Percentiles rank a stretch among this genome's conserved stretches.
Evolutionary conservation across 2,888 invertebrate species (phyloP).

Genomic region (Aelia acuminata): DNA sequence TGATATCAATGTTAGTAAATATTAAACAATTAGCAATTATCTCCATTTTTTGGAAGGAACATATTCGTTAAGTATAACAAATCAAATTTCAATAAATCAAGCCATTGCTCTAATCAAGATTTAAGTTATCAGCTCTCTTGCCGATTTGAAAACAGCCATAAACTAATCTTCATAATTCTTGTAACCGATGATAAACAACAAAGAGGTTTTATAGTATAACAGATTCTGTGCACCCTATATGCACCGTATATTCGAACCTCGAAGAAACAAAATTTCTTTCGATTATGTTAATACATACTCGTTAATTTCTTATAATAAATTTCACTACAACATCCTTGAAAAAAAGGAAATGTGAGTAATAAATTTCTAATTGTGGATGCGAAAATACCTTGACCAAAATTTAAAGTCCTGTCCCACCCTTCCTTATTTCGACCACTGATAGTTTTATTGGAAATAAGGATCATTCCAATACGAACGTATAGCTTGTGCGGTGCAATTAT

Average conservation of each 20-base stretch:
- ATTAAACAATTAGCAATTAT: not conserved
- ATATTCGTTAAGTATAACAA: not conserved
- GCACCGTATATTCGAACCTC: not conserved
- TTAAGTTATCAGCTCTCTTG: not conserved
- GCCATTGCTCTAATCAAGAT: not conserved
- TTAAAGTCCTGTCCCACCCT: no score
- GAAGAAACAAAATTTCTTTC: no score
- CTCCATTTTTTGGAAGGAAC: not conserved
- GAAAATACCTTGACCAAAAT: no score
- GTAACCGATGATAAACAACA: not conserved
- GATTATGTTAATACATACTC: no score
- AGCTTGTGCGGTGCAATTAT: no score
- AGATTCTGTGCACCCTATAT: not conserved
- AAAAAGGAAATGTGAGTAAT: no score
- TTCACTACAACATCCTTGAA: no score
- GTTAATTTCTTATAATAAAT: no score
- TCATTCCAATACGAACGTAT: no score
- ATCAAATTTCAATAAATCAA: not conserved
- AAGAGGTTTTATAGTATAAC: not conserved
- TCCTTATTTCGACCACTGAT: no score
- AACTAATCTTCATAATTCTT: not conserved
- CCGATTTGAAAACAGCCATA: conserved; percentile 25
- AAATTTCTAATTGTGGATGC: no score
- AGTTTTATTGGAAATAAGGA: no score
- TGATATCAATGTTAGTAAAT: not conserved